Evolutionary conservation across 2,888 invertebrate genomes (phyloP), one percentile per base, ranked within the genome.

Genomic region (Melanophora roralis): DNA sequence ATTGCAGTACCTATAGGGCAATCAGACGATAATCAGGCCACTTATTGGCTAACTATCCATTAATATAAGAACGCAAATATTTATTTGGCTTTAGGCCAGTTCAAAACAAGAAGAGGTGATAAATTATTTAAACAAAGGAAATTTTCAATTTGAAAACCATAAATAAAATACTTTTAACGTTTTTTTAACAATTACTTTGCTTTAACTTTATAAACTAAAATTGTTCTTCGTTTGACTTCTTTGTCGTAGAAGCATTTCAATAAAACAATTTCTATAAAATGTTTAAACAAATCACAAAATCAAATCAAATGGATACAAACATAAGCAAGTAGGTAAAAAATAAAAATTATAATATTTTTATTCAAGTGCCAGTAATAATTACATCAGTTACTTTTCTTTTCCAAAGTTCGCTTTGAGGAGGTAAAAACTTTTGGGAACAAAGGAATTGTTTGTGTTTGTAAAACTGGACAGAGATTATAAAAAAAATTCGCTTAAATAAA

Each of bases 11-110:
- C n/a, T n/a, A 19, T 27, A 49, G 36, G 27, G 16, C 40, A 57
- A 78, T 78, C 79, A 71, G 74, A 60, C 71, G 79, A 71, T 71
- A 57, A 69, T 47, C 69, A 36, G 43, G 53, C 59, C 32, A 60
- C 45, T 60, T 75, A 43, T 40, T 68, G 43, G 49, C 21, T 43
- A 51, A 51, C 1, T n/a, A n/a, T n/a, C n/a, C n/a, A n/a, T n/a
- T n/a, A 36, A 47, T 8, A n/a, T 21, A 27, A 71, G 19, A 11
- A 49, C 11, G 6, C 27, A 40, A 40, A 27, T 12, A 53, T 16
- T 40, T 51, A n/a, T 16, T 49, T 74, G 74, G 59, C 51, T 51
- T 74, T 59, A 43, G 16, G 51, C 59, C 67, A 74, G 57, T 19
- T 8, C n/a, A 16, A 14, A 53, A 7, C 38, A 1, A 60, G 51